Conservation (phyloP, 2,113 vertebrate genomes). For the Mungos mungo region DNA sequence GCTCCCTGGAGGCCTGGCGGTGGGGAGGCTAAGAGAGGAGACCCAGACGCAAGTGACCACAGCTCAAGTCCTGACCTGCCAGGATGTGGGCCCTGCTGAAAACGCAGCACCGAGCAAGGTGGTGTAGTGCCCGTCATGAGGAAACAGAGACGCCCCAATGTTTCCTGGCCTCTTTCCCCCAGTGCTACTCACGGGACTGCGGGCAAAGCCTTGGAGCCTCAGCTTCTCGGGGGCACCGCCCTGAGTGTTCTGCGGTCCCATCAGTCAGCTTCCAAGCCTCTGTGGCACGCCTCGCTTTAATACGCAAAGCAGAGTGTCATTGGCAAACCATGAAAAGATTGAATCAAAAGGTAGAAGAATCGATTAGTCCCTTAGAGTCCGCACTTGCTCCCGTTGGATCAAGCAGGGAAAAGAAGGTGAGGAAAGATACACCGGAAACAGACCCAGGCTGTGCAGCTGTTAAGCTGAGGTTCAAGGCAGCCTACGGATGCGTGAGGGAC, state of each 20-base stretch:
- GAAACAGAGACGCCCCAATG: too few relatives aligned
- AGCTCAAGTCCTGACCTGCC: background rate
- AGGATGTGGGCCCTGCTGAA: background rate
- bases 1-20: background rate
- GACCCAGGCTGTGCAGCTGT: background rate
- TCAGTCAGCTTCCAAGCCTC: background rate
- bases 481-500: background rate
- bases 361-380: background rate
- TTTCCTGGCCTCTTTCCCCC: too few relatives aligned
- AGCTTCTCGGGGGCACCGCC: background rate
- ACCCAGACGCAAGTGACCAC: background rate
- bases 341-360: background rate
- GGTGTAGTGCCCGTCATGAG: rapidly evolving
- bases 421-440: background rate
- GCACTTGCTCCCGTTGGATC: background rate
- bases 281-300: background rate
- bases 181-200: background rate
- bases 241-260: background rate
- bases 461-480: background rate
- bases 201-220: background rate
- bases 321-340: background rate
- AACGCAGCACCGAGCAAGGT: background rate
- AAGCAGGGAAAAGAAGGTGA: background rate
- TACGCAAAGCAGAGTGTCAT: background rate
- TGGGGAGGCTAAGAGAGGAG: background rate